Percentiles rank a stretch among this genome's conserved stretches.
Evolutionary conservation across 64 coral and sea anemone genomes (phyloP).

Genomic region (Astreopora myriophthalma): DNA sequence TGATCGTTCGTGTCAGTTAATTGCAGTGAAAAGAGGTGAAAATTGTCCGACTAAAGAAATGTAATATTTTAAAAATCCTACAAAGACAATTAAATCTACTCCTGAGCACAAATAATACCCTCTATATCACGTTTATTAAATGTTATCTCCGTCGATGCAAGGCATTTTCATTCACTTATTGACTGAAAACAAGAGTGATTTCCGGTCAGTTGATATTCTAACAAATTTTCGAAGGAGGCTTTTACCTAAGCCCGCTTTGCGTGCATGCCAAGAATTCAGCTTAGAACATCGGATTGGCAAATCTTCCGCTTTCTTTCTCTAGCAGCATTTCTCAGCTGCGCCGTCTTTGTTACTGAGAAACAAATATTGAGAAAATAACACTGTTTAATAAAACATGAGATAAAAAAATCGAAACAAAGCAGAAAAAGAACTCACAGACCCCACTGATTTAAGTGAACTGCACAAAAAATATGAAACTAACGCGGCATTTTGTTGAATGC

Average conservation of each 20-base stretch:
- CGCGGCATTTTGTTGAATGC: too few relatives aligned
- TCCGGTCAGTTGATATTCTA: neutral
- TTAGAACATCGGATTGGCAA: neutral
- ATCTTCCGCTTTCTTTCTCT: neutral
- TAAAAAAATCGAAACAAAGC: neutral
- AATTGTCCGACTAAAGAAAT: conserved; percentile 6
- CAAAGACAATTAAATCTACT: neutral
- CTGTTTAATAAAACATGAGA: conserved; percentile 13
- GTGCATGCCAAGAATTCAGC: neutral
- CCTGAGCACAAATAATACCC: neutral
- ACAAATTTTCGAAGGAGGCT: neutral
- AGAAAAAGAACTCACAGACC: neutral
- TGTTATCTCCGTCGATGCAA: neutral
- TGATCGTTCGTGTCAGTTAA: neutral
- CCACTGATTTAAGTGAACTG: neutral
- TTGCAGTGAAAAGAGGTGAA: conserved; percentile 19
- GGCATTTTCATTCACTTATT: neutral
- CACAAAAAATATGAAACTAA: neutral
- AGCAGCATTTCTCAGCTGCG: neutral
- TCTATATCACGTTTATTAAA: neutral
- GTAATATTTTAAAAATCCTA: conserved; percentile 20
- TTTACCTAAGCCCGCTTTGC: too few relatives aligned
- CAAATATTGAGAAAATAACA: neutral
- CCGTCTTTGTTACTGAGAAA: neutral
- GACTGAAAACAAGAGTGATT: neutral